phyloP scores from a whole-genome alignment of 2,113 vertebrate species.

The Scortum barcoo region DNA sequence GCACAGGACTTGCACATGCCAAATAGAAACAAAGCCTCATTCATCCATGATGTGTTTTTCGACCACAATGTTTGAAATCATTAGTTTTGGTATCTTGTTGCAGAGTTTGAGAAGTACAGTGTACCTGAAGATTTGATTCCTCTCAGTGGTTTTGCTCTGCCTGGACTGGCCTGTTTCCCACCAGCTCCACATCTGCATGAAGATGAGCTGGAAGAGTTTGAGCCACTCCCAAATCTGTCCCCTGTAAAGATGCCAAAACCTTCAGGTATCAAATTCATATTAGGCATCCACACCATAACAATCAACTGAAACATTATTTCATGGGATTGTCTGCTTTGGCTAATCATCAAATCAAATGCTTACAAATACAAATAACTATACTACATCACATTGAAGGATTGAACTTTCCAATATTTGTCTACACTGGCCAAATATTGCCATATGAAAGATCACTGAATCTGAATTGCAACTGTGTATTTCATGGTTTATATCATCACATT shows the following conservation, averaged over 20 bases:
- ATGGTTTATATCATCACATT: background rate
- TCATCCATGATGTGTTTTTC: background rate
- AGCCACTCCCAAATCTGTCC: constrained; percentile 36
- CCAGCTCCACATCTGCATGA: background rate
- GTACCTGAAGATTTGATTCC: constrained; percentile 73
- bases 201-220: constrained; percentile 43
- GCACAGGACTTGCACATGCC: background rate
- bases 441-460: background rate
- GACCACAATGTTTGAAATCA: background rate
- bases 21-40: background rate
- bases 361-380: background rate
- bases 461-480: background rate
- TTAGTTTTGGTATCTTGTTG: background rate
- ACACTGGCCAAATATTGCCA: background rate
- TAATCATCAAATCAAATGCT: background rate
- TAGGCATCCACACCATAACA: accelerated
- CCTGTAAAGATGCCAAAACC: constrained; percentile 37
- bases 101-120: constrained; percentile 73
- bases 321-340: background rate
- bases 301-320: background rate
- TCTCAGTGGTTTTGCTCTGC: constrained; percentile 60
- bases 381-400: background rate
- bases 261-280: constrained; percentile 46
- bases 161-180: constrained; percentile 66
- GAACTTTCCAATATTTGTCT: background rate